Base-by-base conservation (phyloP, 2,888 invertebrate species). In the Marronus borbonicus region DNA sequence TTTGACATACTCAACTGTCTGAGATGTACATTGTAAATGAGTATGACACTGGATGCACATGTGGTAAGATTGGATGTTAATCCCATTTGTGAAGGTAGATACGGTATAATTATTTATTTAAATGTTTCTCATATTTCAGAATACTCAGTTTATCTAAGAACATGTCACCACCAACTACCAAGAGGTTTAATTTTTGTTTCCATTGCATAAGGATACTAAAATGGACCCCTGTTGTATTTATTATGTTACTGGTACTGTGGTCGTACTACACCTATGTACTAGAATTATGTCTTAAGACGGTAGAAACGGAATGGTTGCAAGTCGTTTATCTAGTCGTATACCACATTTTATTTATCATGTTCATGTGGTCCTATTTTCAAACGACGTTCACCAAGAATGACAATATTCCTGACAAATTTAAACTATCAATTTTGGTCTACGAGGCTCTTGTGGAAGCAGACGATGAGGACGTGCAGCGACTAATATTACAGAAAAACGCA, bases 221-320 rank as follows among this genome's bases (percentile, higher is more conserved):
- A 91, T 98, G 98, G 97, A 92, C 98, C 86, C 98, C 98, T 84
- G 98, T 99, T 82, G 88, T 98, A 83, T 96, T 99, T 89, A 98
- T 99, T 85, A 90, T 95, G 84, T 92, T 94, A 80, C 95, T 98
- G 85, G 93, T 98, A 83, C 91, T 92, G 82, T 99, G 99, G 99
- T 98, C 98, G 10, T 99, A 99, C 90, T 99, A 98, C 91, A 98
- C 98, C 83, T 99, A 98, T 91, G 97, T 98, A 86, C 92, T 97
- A 86, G 96, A 98, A 89, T 92, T 99, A 87, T 96, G 96, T 91
- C 91, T 94, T 88, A 91, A 97, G 97, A 94, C 95, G 78, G 92
- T 97, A 86, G 92, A 94, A 81, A 94, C 91, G 86, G 91, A 92
- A 83, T 89, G 93, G 83, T 94, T 95, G 88, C 92, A 94, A 92